Evolutionary conservation across 2,888 invertebrate genomes (phyloP).

Genomic region (Drosophila melanocephala): DNA sequence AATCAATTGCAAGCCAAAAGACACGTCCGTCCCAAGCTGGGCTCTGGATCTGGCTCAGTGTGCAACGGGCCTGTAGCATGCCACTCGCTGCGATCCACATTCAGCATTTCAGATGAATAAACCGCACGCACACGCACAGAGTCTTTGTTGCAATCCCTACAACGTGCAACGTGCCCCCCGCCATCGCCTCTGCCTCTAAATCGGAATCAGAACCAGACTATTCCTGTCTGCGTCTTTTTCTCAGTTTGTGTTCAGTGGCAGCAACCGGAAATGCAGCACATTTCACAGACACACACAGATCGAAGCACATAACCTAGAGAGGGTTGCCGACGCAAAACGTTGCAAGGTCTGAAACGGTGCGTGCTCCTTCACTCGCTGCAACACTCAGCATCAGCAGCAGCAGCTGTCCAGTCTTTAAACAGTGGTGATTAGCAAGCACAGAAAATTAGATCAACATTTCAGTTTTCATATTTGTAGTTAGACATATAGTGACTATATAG

Average conservation of each 20-base stretch:
- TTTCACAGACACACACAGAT: slow-evolving; percentile 51
- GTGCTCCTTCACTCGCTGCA: slow-evolving; percentile 48
- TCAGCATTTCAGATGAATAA: slow-evolving; percentile 55
- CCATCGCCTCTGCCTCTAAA: not conserved
- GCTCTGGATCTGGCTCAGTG: not conserved
- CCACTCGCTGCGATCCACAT: slow-evolving; percentile 25
- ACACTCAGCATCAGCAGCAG: slow-evolving; percentile 13
- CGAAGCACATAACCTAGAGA: slow-evolving; percentile 15
- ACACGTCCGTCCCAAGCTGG: slow-evolving; percentile 57
- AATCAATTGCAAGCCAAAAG: slow-evolving; percentile 78
- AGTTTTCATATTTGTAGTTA: not conserved
- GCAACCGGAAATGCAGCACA: slow-evolving; percentile 80
- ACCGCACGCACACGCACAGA: slow-evolving; percentile 71
- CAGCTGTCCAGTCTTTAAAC: slow-evolving; percentile 23
- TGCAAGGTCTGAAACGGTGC: slow-evolving; percentile 28
- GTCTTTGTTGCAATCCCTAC: slow-evolving; percentile 20
- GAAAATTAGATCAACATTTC: not conserved
- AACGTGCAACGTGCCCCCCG: slow-evolving; percentile 15
- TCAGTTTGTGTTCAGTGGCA: slow-evolving; percentile 25
- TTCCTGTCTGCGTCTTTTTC: slow-evolving; percentile 5
- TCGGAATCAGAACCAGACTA: not conserved
- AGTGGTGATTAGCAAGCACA: slow-evolving; percentile 8
- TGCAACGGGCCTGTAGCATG: not conserved
- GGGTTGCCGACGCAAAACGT: slow-evolving; percentile 4
- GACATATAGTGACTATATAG: not conserved